A percentile compares a stretch with the other conserved stretches of the same genome.
Conservation (phyloP, 2,888 invertebrate species). For the Aphidoletes aphidimyza region DNA sequence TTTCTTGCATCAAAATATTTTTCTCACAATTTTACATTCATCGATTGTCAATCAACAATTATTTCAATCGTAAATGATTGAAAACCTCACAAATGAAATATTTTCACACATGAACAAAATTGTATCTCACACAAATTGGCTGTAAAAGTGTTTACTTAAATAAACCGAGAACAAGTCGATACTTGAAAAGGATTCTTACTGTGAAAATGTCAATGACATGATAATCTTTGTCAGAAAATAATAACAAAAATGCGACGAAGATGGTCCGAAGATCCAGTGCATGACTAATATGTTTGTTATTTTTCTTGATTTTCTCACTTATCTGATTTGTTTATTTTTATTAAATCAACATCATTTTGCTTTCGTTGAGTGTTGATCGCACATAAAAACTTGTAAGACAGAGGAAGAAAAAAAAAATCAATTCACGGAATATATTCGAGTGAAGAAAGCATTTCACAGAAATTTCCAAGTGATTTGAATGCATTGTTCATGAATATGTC, state of each 20-base stretch:
- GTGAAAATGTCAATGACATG: background rate
- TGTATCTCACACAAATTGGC: background rate
- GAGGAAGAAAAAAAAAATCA: background rate
- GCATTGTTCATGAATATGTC: background rate
- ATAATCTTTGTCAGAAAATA: background rate
- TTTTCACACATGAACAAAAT: background rate
- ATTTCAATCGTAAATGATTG: background rate
- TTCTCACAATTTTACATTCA: too few relatives aligned
- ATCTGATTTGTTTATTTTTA: conserved; percentile 28
- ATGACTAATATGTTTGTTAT: conserved; percentile 9
- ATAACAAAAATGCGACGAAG: conserved; percentile 13
- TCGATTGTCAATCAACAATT: too few relatives aligned
- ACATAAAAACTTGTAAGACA: background rate
- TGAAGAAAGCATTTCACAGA: conserved; percentile 1
- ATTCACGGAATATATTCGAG: background rate
- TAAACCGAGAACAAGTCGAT: background rate
- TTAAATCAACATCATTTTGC: background rate
- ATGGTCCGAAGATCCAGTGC: background rate
- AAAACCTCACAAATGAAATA: background rate
- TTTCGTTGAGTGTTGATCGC: background rate
- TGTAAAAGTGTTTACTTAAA: background rate
- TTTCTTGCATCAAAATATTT: too few relatives aligned
- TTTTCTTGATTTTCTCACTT: conserved; percentile 52
- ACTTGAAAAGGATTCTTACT: background rate
- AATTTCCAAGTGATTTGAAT: background rate